These are phyloP conservation scores for Eospalax fontanierii DNA, from an alignment of 2,797 vertebrate genomes.

Conservation along the genomic window DNA sequence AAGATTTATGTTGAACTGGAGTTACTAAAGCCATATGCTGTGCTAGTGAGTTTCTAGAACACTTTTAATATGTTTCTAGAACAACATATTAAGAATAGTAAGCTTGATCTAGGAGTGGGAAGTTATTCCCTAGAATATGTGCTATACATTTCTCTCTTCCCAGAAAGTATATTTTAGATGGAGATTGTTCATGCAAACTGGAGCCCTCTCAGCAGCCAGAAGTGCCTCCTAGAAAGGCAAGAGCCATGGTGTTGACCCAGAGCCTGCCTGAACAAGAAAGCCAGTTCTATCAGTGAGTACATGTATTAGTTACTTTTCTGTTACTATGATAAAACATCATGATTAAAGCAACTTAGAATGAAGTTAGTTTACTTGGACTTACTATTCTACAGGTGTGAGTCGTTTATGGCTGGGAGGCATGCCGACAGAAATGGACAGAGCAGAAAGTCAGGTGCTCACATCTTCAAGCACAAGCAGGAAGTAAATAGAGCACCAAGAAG, in stretches of 20 bases:
- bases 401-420: no score
- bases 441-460: no score
- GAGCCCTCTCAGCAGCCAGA: background rate
- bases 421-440: no score
- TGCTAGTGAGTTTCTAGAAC: background rate
- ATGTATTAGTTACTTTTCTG: no score
- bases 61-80: background rate
- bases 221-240: background rate
- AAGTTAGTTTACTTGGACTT: no score
- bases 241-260: background rate
- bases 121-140: background rate
- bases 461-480: no score
- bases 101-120: background rate
- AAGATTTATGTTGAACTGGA: background rate
- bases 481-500: no score
- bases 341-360: no score
- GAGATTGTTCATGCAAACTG: background rate
- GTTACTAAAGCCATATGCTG: background rate
- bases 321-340: no score
- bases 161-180: background rate
- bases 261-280: background rate
- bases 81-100: background rate
- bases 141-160: background rate
- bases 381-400: no score
- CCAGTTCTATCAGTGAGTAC: background rate